A percentile compares a stretch with the other conserved stretches of the same genome.
phyloP scores from a whole-genome alignment of 2,113 vertebrate genomes.

The Nothocercus nigrocapillus region DNA sequence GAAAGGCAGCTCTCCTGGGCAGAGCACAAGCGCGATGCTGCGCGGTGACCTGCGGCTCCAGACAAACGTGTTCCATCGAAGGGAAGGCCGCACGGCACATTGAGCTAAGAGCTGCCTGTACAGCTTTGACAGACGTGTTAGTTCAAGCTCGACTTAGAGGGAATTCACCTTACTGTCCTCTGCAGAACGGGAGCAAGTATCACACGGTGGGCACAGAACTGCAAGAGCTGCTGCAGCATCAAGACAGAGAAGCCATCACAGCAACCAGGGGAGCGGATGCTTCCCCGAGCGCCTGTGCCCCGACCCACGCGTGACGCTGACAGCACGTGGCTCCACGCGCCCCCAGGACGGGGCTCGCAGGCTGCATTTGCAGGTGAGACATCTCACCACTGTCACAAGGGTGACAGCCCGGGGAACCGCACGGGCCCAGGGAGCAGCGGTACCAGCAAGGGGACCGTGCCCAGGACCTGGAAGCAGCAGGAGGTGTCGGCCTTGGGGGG shows the following conservation, averaged over 20 bases:
- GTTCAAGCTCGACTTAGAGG: background rate
- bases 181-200: background rate
- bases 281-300: background rate
- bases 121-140: background rate
- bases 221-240: no score
- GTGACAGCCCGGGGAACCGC: fast-evolving
- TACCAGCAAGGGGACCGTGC: fast-evolving
- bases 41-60: background rate
- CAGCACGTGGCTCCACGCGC: background rate
- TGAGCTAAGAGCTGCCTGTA: background rate
- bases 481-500: background rate
- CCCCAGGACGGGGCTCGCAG: background rate
- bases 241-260: background rate
- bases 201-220: background rate
- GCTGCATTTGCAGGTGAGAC: background rate
- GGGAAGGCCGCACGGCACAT: background rate
- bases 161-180: background rate
- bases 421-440: background rate
- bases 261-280: background rate
- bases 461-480: background rate
- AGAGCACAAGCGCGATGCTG: no score
- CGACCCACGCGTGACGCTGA: no score
- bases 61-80: no score
- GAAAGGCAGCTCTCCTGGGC: background rate
- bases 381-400: fast-evolving